These are phyloP conservation scores for Pterostichus madidus DNA, from an alignment of 2,888 invertebrate genomes.

Conservation along the genomic window DNA sequence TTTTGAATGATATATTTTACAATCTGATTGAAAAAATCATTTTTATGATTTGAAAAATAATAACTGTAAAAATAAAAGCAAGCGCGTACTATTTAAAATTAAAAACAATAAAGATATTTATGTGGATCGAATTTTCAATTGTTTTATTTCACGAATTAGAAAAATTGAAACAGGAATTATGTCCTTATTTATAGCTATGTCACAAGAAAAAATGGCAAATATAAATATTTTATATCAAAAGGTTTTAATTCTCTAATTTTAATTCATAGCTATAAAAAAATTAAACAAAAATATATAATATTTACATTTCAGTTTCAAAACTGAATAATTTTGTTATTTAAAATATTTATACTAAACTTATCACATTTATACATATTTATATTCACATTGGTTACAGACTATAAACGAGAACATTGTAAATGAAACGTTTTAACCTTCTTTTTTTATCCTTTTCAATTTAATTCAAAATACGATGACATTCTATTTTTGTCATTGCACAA, in stretches of 20 bases:
- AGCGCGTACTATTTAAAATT: too few species aligned
- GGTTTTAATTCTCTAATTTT: not conserved
- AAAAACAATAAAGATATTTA: too few species aligned
- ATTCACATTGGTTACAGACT: not conserved
- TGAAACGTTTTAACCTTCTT: constrained; percentile 5
- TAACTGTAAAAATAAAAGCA: too few species aligned
- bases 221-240: too few species aligned
- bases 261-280: constrained; percentile 8
- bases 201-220: too few species aligned
- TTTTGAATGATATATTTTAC: too few species aligned
- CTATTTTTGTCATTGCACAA: constrained; percentile 39
- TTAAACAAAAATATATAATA: constrained; percentile 5
- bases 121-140: not conserved
- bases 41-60: too few species aligned
- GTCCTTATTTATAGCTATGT: too few species aligned
- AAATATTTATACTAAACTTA: constrained; percentile 43
- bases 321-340: constrained; percentile 34
- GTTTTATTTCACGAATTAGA: not conserved
- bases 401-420: not conserved
- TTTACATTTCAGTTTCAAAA: constrained; percentile 12
- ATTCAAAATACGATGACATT: constrained; percentile 32
- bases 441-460: not conserved
- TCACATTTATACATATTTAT: constrained; percentile 30
- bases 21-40: too few species aligned
- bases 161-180: too few species aligned